Evolutionary conservation across 2,797 vertebrate genomes (phyloP).

Genomic region (Phataginus tetradactyla): DNA sequence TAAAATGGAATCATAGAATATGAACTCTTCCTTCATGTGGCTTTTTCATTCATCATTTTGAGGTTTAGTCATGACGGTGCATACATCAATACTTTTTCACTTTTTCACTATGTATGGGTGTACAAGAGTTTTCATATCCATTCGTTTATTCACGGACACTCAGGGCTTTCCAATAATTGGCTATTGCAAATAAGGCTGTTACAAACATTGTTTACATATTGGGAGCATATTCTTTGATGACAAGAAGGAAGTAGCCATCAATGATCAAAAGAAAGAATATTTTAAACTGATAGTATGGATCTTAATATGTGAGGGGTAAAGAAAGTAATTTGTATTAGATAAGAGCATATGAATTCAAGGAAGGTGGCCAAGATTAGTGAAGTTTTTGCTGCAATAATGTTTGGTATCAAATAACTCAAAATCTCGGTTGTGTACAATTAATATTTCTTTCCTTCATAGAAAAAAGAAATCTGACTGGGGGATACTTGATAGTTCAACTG

Average conservation of each 20-base stretch:
- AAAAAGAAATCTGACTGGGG: not conserved
- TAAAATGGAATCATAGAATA: not conserved
- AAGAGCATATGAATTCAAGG: not conserved
- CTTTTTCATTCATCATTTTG: not conserved
- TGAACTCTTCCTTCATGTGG: not conserved
- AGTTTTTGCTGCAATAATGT: not conserved
- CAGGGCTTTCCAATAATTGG: not conserved
- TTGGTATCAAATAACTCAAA: not conserved
- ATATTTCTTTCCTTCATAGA: not conserved
- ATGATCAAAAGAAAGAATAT: not conserved
- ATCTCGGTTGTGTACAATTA: not conserved
- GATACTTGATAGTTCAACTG: not conserved
- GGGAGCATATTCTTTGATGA: not conserved
- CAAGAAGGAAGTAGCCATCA: not conserved
- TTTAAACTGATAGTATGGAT: not conserved
- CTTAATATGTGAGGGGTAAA: not conserved
- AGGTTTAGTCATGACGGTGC: not conserved
- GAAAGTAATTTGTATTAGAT: not conserved
- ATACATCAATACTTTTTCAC: not conserved
- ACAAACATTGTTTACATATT: not conserved
- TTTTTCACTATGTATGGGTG: not conserved
- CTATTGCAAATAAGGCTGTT: not conserved
- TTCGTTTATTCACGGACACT: not conserved
- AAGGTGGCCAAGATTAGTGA: not conserved
- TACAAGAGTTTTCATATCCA: not conserved